These are phyloP conservation scores for Drosophila varians DNA, from an alignment of 1,140 invertebrate species.

Conservation along the genomic window DNA sequence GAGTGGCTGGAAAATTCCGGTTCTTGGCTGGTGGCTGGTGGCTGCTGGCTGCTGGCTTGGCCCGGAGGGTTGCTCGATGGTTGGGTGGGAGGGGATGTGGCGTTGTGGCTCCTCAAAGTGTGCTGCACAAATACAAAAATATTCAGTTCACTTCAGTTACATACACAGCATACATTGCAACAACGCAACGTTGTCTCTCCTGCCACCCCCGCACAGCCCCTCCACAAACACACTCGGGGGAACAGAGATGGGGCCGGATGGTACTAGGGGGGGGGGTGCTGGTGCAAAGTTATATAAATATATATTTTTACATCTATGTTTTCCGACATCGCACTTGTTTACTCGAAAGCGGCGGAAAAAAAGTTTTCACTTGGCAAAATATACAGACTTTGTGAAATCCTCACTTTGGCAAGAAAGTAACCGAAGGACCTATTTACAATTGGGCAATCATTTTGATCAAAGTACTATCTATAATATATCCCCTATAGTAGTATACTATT, in stretches of 20 bases:
- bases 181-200: conserved; percentile 54
- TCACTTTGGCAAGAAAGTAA: neutral
- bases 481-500: too few relatives aligned
- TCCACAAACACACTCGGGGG: conserved; percentile 23
- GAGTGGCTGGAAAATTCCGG: conserved; percentile 36
- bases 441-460: too few relatives aligned
- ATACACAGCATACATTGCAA: conserved; percentile 39
- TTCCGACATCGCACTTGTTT: conserved; percentile 28
- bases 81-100: neutral
- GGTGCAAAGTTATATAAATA: conserved; percentile 11
- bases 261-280: neutral
- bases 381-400: neutral
- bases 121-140: conserved; percentile 59
- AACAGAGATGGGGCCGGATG: neutral
- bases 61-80: neutral
- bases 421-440: too few relatives aligned
- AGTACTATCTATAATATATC: too few relatives aligned
- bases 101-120: conserved; percentile 48
- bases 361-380: conserved; percentile 20
- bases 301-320: conserved; percentile 10
- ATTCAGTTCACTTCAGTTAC: conserved; percentile 43
- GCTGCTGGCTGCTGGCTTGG: neutral
- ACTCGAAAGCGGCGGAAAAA: conserved; percentile 24
- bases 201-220: conserved; percentile 23
- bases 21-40: neutral